These are phyloP conservation scores for Anastatus disparis DNA, from an alignment of 1,140 invertebrate species.

Conservation along the genomic window DNA sequence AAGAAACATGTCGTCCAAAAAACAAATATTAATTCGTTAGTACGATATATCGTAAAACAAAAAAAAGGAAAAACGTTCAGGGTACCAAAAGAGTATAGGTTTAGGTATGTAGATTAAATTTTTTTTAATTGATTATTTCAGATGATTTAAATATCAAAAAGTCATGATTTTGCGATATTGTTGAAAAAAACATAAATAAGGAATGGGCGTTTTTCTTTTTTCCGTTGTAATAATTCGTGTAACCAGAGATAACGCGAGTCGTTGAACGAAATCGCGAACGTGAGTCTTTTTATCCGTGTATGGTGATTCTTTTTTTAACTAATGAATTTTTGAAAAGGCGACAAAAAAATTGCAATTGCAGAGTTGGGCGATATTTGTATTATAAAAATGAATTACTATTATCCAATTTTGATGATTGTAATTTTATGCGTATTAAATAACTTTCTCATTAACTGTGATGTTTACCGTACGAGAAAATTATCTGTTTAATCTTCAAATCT, in stretches of 20 bases:
- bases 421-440: constrained; percentile 35
- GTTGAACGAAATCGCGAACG: constrained; percentile 23
- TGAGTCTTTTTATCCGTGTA: constrained; percentile 11
- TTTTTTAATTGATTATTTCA: constrained; percentile 4
- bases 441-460: constrained; percentile 12
- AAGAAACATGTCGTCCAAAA: neutral
- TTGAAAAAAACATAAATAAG: neutral
- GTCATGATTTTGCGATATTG: too few relatives aligned
- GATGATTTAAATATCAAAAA: too few relatives aligned
- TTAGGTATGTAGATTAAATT: neutral
- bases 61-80: neutral
- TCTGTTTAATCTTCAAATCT: neutral
- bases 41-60: neutral
- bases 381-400: constrained; percentile 32
- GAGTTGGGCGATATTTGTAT: constrained; percentile 24
- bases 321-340: neutral
- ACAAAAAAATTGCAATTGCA: constrained; percentile 20
- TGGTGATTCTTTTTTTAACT: neutral
- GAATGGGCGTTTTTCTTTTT: neutral
- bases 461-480: constrained; percentile 4
- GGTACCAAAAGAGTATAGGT: neutral
- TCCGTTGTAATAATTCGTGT: neutral
- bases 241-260: neutral
- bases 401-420: constrained; percentile 38
- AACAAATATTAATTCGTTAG: constrained; percentile 3